Evolutionary conservation across 2,888 invertebrate genomes (phyloP).

Genomic region (Pollenia griseotomentosa): DNA sequence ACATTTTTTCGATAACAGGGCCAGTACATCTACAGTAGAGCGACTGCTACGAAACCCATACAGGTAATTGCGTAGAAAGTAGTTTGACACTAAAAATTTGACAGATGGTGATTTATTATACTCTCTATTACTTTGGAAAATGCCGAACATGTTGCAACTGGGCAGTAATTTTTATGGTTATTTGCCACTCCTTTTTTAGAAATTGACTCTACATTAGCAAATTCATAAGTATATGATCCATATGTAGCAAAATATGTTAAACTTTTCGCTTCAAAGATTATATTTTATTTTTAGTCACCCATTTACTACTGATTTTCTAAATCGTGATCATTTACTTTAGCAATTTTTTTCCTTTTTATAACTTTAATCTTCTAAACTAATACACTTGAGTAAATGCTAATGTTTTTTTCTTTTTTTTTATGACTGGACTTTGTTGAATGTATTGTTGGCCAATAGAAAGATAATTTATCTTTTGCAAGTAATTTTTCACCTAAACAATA

Average conservation of each 20-base stretch:
- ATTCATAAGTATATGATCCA: too few species aligned
- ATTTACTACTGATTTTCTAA: constrained; percentile 23
- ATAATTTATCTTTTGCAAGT: constrained; percentile 60
- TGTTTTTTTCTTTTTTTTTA: not conserved
- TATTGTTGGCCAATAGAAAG: constrained; percentile 57
- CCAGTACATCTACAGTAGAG: too few species aligned
- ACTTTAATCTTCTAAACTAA: constrained; percentile 59
- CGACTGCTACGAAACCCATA: too few species aligned
- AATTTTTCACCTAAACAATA: constrained; percentile 62
- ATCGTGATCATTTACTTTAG: constrained; percentile 11
- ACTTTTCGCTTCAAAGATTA: constrained; percentile 3
- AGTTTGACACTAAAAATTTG: too few species aligned
- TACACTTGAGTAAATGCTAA: constrained; percentile 38
- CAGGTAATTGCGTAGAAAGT: too few species aligned
- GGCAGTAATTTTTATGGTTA: too few species aligned
- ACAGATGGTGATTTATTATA: too few species aligned
- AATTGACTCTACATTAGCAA: too few species aligned
- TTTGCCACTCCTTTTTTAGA: too few species aligned
- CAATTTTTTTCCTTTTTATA: constrained; percentile 18
- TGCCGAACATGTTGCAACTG: too few species aligned
- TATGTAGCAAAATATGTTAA: not conserved
- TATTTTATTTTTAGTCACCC: not conserved
- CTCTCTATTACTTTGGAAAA: too few species aligned
- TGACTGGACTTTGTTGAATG: not conserved
- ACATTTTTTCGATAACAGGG: too few species aligned